Conservation (phyloP, 2,888 invertebrate genomes). For the Mesorhabditis spiculigera region DNA sequence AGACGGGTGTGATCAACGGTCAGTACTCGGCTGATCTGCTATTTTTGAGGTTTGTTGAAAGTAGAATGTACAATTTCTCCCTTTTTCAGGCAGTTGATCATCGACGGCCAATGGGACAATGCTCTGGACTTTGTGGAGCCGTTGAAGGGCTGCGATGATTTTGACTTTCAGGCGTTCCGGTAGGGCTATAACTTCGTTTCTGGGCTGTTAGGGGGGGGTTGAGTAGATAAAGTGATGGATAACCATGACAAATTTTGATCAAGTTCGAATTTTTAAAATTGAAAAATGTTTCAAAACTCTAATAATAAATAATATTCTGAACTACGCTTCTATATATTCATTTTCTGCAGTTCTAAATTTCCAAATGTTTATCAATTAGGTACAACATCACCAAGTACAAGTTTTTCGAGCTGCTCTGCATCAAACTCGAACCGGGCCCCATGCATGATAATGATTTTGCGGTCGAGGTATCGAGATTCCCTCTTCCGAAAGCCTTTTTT, state of each 20-base stretch:
- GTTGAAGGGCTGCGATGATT: slow-evolving; percentile 71
- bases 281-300: not conserved
- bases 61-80: slow-evolving; percentile 88
- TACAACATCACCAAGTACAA: slow-evolving; percentile 86
- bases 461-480: slow-evolving; percentile 67
- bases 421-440: slow-evolving; percentile 76
- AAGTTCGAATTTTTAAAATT: not conserved
- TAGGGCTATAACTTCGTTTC: not conserved
- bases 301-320: not conserved
- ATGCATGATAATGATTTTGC: slow-evolving; percentile 78
- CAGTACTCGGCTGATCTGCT: slow-evolving; percentile 88
- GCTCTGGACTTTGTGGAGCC: slow-evolving; percentile 93
- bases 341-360: not conserved
- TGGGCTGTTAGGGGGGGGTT: no score
- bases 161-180: slow-evolving; percentile 65
- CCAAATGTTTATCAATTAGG: slow-evolving; percentile 69
- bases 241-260: no score
- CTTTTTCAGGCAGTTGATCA: slow-evolving; percentile 75
- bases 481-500: not conserved
- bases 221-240: no score
- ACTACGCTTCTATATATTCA: not conserved
- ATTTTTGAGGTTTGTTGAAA: slow-evolving; percentile 87
- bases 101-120: slow-evolving; percentile 97
- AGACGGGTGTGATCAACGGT: slow-evolving; percentile 90
- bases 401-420: slow-evolving; percentile 86